These are phyloP conservation scores for Cecropterus lyciades DNA, from an alignment of 1,140 invertebrate species.

Conservation along the genomic window DNA sequence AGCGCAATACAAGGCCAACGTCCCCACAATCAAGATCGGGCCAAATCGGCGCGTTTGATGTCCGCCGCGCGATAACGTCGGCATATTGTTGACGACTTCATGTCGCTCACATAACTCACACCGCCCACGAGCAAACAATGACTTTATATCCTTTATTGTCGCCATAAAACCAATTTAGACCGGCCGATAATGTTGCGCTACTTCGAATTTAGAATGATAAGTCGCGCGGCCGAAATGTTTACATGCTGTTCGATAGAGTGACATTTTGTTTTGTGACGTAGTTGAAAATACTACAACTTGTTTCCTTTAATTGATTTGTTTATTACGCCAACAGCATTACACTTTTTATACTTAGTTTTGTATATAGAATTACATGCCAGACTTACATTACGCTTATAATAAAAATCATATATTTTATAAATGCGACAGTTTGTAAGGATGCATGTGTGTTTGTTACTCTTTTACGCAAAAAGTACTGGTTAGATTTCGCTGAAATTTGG, in stretches of 20 bases:
- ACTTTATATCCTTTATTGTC: conserved; percentile 31
- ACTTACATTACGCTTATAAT: no score
- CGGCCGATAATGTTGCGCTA: conserved; percentile 22
- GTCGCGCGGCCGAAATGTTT: conserved; percentile 17
- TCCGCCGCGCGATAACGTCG: conserved; percentile 28
- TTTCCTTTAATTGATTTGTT: no score
- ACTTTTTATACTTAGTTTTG: no score
- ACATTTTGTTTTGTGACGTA: not conserved
- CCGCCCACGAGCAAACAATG: conserved; percentile 31
- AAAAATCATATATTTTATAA: no score
- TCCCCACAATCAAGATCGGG: conserved; percentile 25
- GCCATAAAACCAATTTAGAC: conserved; percentile 36
- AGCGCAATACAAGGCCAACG: conserved; percentile 12
- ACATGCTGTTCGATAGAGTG: conserved; percentile 17
- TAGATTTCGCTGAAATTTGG: no score
- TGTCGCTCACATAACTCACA: conserved; percentile 12
- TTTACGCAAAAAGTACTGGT: no score
- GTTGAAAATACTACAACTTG: no score
- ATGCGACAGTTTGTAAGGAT: no score
- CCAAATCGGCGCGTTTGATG: conserved; percentile 27
- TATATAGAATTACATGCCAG: no score
- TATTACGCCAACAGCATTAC: no score
- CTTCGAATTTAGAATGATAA: conserved; percentile 13
- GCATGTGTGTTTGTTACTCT: no score
- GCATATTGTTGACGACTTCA: conserved; percentile 30